Evolutionary conservation across 2,888 invertebrate genomes (phyloP), one percentile per base, ranked within the genome.

Genomic region (Eristalis intricaria): DNA sequence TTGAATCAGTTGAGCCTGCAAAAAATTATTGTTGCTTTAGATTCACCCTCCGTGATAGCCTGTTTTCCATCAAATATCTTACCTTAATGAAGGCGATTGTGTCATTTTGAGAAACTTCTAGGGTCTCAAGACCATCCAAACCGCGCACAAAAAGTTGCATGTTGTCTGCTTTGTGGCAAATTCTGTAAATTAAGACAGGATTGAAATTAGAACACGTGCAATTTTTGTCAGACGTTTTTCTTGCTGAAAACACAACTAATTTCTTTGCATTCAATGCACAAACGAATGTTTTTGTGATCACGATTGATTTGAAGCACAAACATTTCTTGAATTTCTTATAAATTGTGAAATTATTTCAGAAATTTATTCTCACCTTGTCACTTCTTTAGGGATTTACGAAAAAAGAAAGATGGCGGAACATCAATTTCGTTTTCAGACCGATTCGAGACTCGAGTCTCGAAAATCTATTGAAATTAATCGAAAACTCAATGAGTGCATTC

Each of bases 81-180:
- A 93, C 93, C 92, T 93, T 93, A 75, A 93, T 90, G 61, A 90
- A 90, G 85, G 91, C 91, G 89, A 93, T 91, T 83, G 92, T 92
- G 88, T 91, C 92, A 89, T 92, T 91, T 90, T 91, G 90, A 64
- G 91, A 90, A 89, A 93, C 93, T 89, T 93, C 93, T 89, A 93
- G 90, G 89, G 92, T 89, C 82, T 93, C 91, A 73, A 92, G 89
- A 71, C 90, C 90, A 84, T 93, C 92, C 89, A 93, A 91, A 89
- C 93, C 93, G 90, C 93, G 93, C 89, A 93, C 92, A 89, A 93
- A 93, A 85, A 93, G 90, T 89, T 93, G 93, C 93, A 93, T 93
- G 85, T 90, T 92, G 91, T 81, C 65, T 89, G 88, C 83, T 83
- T 90, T 90, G 88, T 84, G 83, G 87, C 87, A 89, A 90, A 89